Percentiles rank a stretch among this genome's conserved stretches.
Evolutionary conservation across 2,797 vertebrate genomes (phyloP).

Genomic region (Mycteria americana): DNA sequence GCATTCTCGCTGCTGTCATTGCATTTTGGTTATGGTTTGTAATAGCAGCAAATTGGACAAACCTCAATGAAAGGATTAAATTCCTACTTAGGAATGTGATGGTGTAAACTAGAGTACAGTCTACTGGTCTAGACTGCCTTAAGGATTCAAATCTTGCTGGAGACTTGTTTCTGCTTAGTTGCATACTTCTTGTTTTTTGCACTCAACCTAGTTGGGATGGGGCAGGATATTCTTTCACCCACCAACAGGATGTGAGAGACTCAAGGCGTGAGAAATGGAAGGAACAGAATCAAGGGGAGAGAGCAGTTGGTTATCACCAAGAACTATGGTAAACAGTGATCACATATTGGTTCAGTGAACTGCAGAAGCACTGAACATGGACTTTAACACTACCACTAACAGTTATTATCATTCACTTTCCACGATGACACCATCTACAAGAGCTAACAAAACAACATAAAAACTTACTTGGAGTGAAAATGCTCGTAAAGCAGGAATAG

Average conservation of each 20-base stretch:
- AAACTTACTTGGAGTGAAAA: constrained; percentile 90
- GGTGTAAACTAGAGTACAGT: background rate
- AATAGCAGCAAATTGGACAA: background rate
- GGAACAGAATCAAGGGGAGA: background rate
- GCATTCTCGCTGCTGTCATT: background rate
- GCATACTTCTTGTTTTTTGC: background rate
- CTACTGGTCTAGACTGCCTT: background rate
- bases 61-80: background rate
- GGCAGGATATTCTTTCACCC: background rate
- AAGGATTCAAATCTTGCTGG: background rate
- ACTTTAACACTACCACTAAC: background rate
- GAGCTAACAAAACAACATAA: background rate
- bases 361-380: background rate
- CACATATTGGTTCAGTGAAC: background rate
- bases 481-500: constrained; percentile 90
- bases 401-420: background rate
- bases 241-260: background rate
- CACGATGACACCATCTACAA: background rate
- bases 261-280: background rate
- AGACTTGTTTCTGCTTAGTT: background rate
- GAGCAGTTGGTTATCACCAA: background rate
- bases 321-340: background rate
- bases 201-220: background rate
- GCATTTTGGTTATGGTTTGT: background rate
- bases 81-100: background rate